A percentile compares a stretch with the other conserved stretches of the same genome.
phyloP scores from a whole-genome alignment of 2,113 vertebrate species.

The Ciconia maguari region DNA sequence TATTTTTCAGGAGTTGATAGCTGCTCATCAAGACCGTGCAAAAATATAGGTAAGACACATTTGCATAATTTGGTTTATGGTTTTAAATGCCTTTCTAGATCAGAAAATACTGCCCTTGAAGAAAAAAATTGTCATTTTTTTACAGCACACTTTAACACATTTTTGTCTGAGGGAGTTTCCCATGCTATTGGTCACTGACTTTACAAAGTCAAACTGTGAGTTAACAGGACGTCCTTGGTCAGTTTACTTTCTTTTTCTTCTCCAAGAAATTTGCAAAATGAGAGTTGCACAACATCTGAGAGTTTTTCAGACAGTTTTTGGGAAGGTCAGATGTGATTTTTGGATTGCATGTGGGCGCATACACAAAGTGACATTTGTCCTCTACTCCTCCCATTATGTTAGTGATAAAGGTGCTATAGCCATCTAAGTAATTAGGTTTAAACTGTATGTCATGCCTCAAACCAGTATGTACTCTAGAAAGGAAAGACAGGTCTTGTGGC shows the following conservation, averaged over 20 bases:
- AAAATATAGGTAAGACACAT: slow-evolving; percentile 51
- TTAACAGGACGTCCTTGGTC: rapidly evolving
- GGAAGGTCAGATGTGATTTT: neutral
- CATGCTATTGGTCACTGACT: neutral
- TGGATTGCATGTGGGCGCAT: neutral
- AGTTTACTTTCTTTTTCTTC: neutral
- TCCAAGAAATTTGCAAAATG: neutral
- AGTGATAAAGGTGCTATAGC: neutral
- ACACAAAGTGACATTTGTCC: neutral
- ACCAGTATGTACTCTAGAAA: neutral
- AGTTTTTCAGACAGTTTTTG: neutral
- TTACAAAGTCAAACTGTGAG: neutral
- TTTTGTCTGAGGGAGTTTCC: neutral
- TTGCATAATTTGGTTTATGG: neutral
- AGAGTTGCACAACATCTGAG: neutral
- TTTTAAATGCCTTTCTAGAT: neutral
- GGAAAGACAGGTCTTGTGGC: neutral
- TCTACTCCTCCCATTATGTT: neutral
- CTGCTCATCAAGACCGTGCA: neutral
- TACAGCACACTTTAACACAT: neutral
- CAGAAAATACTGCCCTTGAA: neutral
- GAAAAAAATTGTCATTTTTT: neutral
- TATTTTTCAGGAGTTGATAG: slow-evolving; percentile 54
- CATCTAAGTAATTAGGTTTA: neutral
- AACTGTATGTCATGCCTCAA: neutral